Conservation (phyloP, 2,888 invertebrate genomes). For the Troides aeacus region DNA sequence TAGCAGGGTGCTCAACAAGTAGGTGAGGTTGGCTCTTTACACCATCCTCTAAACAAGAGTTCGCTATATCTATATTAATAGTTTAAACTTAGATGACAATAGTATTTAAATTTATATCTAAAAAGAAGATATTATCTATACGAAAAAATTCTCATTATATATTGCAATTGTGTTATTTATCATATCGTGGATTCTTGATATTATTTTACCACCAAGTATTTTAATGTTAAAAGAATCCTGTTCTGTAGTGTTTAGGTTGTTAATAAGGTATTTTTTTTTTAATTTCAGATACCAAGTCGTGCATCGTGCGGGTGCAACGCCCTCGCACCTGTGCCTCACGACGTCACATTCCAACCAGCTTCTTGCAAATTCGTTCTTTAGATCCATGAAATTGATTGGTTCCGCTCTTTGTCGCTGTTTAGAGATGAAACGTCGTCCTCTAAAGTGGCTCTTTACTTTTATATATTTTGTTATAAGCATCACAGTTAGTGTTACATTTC, state of each 20-base stretch:
- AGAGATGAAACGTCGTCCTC: constrained; percentile 6
- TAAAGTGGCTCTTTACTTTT: not conserved
- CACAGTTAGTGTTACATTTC: not conserved
- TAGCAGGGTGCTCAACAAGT: no score
- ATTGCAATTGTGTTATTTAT: no score
- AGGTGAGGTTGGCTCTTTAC: no score
- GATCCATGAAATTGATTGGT: constrained; percentile 52
- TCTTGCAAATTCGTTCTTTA: constrained; percentile 50
- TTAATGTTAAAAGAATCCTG: not conserved
- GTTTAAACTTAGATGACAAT: no score
- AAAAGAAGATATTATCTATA: no score
- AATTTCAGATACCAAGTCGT: constrained; percentile 1
- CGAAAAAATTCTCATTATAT: no score
- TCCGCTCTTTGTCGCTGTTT: constrained; percentile 33
- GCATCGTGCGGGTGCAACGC: constrained; percentile 53
- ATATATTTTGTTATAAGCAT: not conserved
- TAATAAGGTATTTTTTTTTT: not conserved
- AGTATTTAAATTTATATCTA: no score
- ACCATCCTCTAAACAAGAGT: no score
- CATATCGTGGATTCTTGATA: no score
- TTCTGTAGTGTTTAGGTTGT: not conserved
- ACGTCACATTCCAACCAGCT: constrained; percentile 60
- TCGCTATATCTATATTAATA: no score
- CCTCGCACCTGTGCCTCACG: constrained; percentile 67
- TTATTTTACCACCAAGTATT: no score